Evolutionary conservation across 2,888 invertebrate species (phyloP).

Genomic region (Theodoxus fluviatilis): DNA sequence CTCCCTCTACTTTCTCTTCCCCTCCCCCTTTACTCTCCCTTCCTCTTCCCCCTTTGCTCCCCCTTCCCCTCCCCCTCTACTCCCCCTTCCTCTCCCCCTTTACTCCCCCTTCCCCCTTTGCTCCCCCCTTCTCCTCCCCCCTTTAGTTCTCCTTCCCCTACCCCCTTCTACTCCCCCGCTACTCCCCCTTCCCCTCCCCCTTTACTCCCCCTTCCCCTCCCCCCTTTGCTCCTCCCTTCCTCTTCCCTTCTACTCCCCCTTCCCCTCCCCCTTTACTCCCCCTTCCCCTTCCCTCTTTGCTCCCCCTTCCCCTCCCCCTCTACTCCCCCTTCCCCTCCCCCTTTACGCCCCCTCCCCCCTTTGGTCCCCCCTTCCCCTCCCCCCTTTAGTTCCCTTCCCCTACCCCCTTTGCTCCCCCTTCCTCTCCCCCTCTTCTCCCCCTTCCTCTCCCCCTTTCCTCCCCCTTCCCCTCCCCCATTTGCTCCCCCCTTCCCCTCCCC

Average conservation of each 20-base stretch:
- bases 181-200: not conserved
- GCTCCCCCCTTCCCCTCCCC: not conserved
- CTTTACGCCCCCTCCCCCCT: not conserved
- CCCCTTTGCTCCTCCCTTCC: not conserved
- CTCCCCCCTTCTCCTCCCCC: not conserved
- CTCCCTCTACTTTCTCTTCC: not conserved
- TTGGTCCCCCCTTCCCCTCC: not conserved
- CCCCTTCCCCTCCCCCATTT: not conserved
- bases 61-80: not conserved
- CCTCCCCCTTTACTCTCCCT: not conserved
- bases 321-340: not conserved
- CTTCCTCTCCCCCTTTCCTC: not conserved
- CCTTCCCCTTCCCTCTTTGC: not conserved
- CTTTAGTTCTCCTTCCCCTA: not conserved
- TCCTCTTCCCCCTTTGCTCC: not conserved
- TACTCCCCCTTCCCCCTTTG: not conserved
- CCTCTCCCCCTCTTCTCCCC: not conserved
- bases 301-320: not conserved
- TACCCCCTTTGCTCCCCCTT: not conserved
- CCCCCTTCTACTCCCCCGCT: not conserved
- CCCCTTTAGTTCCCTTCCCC: not conserved
- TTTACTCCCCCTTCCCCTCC: not conserved
- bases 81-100: not conserved
- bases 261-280: not conserved
- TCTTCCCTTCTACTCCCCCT: not conserved